Conservation (phyloP, 2,797 vertebrate genomes). For the Limosa lapponica region DNA sequence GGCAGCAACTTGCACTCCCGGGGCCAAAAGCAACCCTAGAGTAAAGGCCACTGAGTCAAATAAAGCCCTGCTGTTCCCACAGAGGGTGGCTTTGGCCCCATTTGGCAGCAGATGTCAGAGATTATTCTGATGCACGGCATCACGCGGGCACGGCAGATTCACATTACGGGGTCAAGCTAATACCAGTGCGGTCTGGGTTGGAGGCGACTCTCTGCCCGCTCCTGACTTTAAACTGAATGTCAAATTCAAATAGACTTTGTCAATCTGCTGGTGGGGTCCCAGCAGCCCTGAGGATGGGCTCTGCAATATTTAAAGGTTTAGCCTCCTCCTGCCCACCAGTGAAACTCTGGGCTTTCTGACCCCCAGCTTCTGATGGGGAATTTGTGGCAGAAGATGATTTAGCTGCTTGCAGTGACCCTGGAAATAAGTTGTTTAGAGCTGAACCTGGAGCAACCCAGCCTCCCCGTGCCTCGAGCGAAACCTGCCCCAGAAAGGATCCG, state of each 20-base stretch:
- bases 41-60: conserved; percentile 23
- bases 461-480: not conserved
- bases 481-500: not conserved
- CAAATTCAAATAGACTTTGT: not conserved
- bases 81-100: not conserved
- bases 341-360: not conserved
- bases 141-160: not conserved
- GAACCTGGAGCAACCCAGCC: not conserved
- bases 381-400: not conserved
- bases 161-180: conserved; percentile 39
- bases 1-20: not conserved
- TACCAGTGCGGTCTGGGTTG: not conserved
- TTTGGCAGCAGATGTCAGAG: not conserved
- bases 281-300: not conserved
- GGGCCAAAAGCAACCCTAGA: not conserved
- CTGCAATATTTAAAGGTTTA: not conserved
- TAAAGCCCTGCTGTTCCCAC: not conserved
- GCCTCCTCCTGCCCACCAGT: not conserved
- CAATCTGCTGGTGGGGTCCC: not conserved
- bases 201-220: not conserved
- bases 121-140: not conserved
- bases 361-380: not conserved
- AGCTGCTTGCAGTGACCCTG: not conserved
- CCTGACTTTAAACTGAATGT: not conserved
- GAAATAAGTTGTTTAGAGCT: not conserved